These are phyloP conservation scores for Zaprionus ghesquierei DNA, from an alignment of 1,140 invertebrate species.

Conservation along the genomic window DNA sequence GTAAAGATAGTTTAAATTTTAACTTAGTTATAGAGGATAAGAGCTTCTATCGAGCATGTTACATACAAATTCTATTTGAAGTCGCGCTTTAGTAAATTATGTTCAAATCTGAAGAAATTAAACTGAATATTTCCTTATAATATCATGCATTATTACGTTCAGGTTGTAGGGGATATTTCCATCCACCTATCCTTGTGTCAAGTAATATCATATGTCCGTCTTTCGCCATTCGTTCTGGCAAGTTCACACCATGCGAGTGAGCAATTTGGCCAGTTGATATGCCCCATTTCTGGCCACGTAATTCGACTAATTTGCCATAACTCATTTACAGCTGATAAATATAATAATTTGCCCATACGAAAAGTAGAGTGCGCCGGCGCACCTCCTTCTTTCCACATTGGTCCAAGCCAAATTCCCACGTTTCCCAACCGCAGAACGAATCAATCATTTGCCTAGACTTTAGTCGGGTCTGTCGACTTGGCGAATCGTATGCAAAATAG, in stretches of 20 bases:
- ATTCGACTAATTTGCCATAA: constrained; percentile 54
- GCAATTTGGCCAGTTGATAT: constrained; percentile 7
- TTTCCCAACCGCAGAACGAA: constrained; percentile 67
- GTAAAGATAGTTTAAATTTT: too few species aligned
- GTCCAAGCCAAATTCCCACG: constrained; percentile 65
- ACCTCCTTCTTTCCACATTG: constrained; percentile 45
- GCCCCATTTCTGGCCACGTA: constrained; percentile 13
- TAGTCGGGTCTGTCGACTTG: neutral
- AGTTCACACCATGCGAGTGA: constrained; percentile 12
- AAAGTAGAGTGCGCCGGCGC: constrained; percentile 70
- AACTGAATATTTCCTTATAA: too few species aligned
- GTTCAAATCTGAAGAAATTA: too few species aligned
- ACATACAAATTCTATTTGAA: too few species aligned
- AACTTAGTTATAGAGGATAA: too few species aligned
- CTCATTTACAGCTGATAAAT: constrained; percentile 64
- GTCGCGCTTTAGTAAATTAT: too few species aligned
- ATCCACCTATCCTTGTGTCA: too few species aligned
- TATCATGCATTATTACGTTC: too few species aligned
- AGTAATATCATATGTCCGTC: too few species aligned
- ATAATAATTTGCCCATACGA: constrained; percentile 60
- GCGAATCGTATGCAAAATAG: constrained; percentile 68
- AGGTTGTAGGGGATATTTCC: too few species aligned
- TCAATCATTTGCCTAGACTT: constrained; percentile 68
- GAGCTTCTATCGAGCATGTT: too few species aligned
- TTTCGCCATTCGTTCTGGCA: neutral